Conservation (phyloP, 1,140 invertebrate species). For the Drosophila nigrodunni region DNA sequence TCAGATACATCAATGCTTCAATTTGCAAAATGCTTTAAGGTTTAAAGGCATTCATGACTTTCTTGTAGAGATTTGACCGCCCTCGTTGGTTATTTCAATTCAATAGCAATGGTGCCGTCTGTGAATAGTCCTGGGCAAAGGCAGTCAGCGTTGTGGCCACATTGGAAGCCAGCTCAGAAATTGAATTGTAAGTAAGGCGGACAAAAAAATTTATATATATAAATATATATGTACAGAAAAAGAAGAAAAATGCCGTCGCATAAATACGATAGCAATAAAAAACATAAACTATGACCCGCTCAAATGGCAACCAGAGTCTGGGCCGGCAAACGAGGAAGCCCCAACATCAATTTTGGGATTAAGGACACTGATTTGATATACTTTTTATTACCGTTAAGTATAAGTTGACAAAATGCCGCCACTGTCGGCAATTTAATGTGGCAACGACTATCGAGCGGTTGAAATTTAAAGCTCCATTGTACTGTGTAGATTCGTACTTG, state of each 20-base stretch:
- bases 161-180: slow-evolving; percentile 60
- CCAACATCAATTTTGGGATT: slow-evolving; percentile 82
- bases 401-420: slow-evolving; percentile 71
- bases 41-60: slow-evolving; percentile 24
- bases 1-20: background rate
- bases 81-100: slow-evolving; percentile 24
- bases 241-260: slow-evolving; percentile 66
- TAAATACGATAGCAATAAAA: slow-evolving; percentile 64
- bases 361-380: slow-evolving; percentile 84
- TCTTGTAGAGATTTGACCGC: background rate
- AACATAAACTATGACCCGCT: slow-evolving; percentile 48
- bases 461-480: slow-evolving; percentile 68
- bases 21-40: slow-evolving; percentile 14
- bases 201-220: slow-evolving; percentile 21
- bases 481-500: background rate
- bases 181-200: slow-evolving; percentile 78
- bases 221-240: too few relatives aligned
- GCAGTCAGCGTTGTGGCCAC: slow-evolving; percentile 54
- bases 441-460: slow-evolving; percentile 52
- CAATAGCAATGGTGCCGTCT: slow-evolving; percentile 13
- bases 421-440: slow-evolving; percentile 64
- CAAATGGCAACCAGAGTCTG: slow-evolving; percentile 39
- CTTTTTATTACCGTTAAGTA: slow-evolving; percentile 84
- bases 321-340: slow-evolving; percentile 58
- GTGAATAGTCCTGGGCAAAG: slow-evolving; percentile 8